Base-by-base conservation (phyloP, 2,797 vertebrate species). In the Enoplosus armatus region DNA sequence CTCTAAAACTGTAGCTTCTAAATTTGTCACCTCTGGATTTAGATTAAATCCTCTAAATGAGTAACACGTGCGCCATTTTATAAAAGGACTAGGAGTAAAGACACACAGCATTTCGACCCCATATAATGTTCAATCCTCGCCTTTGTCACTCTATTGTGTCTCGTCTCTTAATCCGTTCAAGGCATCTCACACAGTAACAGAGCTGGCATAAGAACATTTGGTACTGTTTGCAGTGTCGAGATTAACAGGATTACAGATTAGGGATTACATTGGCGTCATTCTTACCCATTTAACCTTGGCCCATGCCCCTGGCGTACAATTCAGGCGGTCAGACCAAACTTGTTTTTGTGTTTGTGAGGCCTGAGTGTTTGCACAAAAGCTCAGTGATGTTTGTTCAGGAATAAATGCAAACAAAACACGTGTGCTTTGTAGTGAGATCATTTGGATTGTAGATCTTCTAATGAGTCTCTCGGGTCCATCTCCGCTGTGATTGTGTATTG, bases 181-280 rank as follows among this genome's bases (percentile, higher is more conserved):
- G 84, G 71, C 82, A 76, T 80, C 83, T 82, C 56, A 2, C 79
- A 71, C 77, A 83, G 79, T 80, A 70, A 82, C 85, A 51, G 70
- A 82, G 81, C 90, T 85, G 79, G 66, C 88, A 90, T 93, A 90
- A 90, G 87, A 82, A 82, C 90, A 90, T 93, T 93, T 90, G 87
- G 84, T 92, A 80, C 84, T 87, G 90, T 95, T 93, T 93, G 90
- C 90, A 90, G 85, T 90, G 90, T 90, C 39, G 67, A 91, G 93
- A 95, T 95, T 94, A 95, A 95, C 90, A 89, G 94, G 95, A 95
- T 95, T 95, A 95, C 85, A 86, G 88, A 92, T 93, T 90, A 87
- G 87, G 87, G 94, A 95, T 95, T 95, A 95, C 89, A 81, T 64
- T 79, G 80, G 79, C 48, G 77, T 88, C 80, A 74, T 84, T 86